phyloP scores from a whole-genome alignment of 2,113 vertebrate species.

The Talpa occidentalis region DNA sequence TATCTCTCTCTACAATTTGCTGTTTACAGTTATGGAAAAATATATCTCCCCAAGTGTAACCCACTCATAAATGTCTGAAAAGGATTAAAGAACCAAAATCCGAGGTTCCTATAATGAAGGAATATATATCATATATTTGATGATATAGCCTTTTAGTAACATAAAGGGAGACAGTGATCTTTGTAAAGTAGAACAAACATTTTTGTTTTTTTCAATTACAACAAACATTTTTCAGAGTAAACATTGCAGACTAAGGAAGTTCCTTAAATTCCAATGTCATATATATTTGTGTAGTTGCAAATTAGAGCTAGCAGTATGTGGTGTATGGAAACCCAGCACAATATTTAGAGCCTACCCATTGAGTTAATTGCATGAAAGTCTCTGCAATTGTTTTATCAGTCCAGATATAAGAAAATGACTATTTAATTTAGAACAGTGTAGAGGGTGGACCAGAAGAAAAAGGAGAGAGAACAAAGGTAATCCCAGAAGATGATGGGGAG shows the following conservation, averaged over 20 bases:
- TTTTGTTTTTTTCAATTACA: not conserved
- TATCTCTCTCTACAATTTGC: not conserved
- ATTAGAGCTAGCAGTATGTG: not conserved
- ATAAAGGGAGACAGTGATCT: not conserved
- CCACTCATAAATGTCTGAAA: not conserved
- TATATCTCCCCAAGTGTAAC: not conserved
- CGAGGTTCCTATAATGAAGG: not conserved
- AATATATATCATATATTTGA: no score
- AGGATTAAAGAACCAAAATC: not conserved
- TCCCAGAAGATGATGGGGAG: not conserved
- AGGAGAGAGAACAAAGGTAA: not conserved
- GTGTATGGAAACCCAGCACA: not conserved
- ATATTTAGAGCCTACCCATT: not conserved
- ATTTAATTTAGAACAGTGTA: not conserved
- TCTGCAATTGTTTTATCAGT: conserved; percentile 41
- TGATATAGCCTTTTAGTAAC: not conserved
- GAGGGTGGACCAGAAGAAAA: not conserved
- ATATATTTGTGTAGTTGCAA: not conserved
- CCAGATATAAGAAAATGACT: not conserved
- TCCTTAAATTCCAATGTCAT: conserved; percentile 32
- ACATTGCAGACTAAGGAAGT: not conserved
- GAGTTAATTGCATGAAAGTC: conserved; percentile 5
- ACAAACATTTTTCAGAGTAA: conserved; percentile 24
- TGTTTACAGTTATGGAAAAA: not conserved
- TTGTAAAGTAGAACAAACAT: not conserved